Conservation (phyloP, 2,113 vertebrate species). For the Donacobius atricapilla region DNA sequence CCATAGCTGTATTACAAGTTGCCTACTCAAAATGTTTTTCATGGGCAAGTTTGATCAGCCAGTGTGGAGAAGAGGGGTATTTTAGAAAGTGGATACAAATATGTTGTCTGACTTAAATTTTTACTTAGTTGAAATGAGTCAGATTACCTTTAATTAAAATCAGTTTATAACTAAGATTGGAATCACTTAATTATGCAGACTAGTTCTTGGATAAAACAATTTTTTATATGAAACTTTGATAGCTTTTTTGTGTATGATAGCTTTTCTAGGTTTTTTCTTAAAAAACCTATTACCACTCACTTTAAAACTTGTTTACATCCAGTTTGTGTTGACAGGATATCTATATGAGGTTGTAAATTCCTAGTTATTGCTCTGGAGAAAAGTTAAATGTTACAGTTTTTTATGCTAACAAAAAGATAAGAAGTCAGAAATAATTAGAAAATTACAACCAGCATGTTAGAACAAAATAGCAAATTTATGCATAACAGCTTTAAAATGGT, state of each 20-base stretch:
- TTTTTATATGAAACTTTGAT: neutral
- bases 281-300: neutral
- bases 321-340: neutral
- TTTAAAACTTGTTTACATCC: neutral
- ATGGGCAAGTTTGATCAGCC: conserved; percentile 69
- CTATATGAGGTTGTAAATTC: neutral
- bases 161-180: neutral
- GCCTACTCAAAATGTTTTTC: conserved; percentile 73
- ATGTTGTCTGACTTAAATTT: conserved; percentile 4
- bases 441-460: neutral
- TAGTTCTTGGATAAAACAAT: neutral
- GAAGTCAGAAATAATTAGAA: neutral
- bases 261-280: neutral
- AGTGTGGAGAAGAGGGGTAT: conserved; percentile 56
- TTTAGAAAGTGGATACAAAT: conserved; percentile 60
- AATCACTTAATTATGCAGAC: neutral
- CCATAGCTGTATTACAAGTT: conserved; percentile 68
- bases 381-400: neutral
- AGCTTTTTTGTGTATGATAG: neutral
- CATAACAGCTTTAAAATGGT: neutral
- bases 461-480: neutral
- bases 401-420: neutral
- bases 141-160: conserved; percentile 18
- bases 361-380: neutral
- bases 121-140: neutral